Percentiles rank a stretch among this genome's conserved stretches.
Evolutionary conservation across 2,797 vertebrate species (phyloP).

Genomic region (Lates japonicus): DNA sequence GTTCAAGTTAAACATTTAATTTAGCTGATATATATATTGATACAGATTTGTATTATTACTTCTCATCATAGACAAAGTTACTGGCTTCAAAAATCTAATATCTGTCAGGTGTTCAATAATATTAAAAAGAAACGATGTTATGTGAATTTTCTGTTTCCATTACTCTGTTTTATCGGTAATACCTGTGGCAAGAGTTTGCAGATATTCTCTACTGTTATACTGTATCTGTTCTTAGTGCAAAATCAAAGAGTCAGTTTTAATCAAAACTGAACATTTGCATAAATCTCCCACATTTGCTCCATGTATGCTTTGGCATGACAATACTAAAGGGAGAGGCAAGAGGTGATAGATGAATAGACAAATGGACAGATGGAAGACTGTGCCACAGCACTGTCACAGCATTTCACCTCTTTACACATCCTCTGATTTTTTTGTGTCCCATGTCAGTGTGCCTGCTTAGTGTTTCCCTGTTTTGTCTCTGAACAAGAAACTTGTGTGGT

Average conservation of each 20-base stretch:
- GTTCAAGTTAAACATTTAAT: no score
- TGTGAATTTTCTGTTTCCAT: neutral
- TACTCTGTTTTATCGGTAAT: neutral
- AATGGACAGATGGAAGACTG: constrained; percentile 1
- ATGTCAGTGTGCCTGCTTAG: neutral
- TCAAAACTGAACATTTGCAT: neutral
- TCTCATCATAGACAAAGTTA: no score
- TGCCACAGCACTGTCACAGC: neutral
- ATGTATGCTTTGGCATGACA: neutral
- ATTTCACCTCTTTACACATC: neutral
- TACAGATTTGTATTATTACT: no score
- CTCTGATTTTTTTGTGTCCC: neutral
- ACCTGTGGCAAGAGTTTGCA: neutral
- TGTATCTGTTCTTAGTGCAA: neutral
- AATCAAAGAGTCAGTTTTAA: neutral
- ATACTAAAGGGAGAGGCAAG: neutral
- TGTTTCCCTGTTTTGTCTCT: neutral
- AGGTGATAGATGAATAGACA: neutral
- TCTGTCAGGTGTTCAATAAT: no score
- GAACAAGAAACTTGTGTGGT: neutral
- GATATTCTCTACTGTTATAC: neutral
- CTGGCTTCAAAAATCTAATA: no score
- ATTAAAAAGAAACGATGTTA: neutral
- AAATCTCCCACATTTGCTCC: neutral
- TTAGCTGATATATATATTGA: no score